Conservation (phyloP, 2,888 invertebrate species). For the Sminthurides aquaticus region DNA sequence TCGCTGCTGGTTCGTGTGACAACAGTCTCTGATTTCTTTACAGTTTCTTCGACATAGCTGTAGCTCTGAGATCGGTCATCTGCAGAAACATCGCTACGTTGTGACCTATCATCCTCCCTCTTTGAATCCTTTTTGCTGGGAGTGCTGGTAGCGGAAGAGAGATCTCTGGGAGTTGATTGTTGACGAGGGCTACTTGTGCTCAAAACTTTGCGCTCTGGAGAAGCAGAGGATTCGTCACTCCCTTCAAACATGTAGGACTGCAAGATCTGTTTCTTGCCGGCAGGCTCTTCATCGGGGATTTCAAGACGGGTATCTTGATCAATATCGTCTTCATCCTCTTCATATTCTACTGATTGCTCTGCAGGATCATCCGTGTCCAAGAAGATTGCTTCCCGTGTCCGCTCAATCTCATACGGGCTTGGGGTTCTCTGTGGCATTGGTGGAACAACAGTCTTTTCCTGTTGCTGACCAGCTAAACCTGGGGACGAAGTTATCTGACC, state of each 20-base stretch:
- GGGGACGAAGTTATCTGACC: not conserved
- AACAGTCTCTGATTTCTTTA: not conserved
- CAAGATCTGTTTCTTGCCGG: not conserved
- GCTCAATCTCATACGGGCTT: slow-evolving; percentile 42
- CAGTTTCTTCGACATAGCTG: not conserved
- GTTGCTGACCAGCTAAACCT: slow-evolving; percentile 21
- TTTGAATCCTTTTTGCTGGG: not conserved
- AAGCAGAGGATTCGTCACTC: slow-evolving; percentile 22
- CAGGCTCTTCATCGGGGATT: slow-evolving; percentile 7
- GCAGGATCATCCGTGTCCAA: slow-evolving; percentile 40
- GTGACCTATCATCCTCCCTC: not conserved
- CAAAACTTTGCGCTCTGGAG: slow-evolving; percentile 33
- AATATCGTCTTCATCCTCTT: slow-evolving; percentile 44
- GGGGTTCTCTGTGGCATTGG: slow-evolving; percentile 30
- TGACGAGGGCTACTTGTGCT: slow-evolving; percentile 8
- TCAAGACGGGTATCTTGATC: slow-evolving; percentile 43
- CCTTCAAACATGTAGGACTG: slow-evolving; percentile 12
- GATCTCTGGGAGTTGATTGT: not conserved
- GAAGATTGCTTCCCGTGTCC: slow-evolving; percentile 42
- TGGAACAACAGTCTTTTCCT: not conserved
- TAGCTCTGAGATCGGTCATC: not conserved
- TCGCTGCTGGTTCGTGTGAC: not conserved
- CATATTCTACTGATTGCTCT: slow-evolving; percentile 47
- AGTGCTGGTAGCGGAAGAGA: slow-evolving; percentile 2
- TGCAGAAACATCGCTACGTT: not conserved